Base-by-base conservation (phyloP, 2,888 invertebrate species). In the Keiferia lycopersicella region DNA sequence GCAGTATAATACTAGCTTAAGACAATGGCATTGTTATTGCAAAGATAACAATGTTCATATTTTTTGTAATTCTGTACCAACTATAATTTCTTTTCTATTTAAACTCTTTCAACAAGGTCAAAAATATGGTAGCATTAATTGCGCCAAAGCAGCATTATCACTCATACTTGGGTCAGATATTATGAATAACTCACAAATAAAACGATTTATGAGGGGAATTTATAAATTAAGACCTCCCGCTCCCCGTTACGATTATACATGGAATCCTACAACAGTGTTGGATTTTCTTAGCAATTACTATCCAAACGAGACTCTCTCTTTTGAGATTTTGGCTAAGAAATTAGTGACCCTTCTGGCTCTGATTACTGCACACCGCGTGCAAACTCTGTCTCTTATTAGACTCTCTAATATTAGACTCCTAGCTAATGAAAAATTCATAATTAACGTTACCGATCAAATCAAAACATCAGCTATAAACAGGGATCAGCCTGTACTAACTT, bases 211-310 rank as follows among this genome's bases (percentile, higher is more conserved):
- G 22, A 65, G 63, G 11, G 69, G 67, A 11, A 48, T 66, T 14
- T 69, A 22, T 64, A 65, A 45, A 45, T 18, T 63, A 20, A 61
- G 61, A 34, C 48, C 65, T 7, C 41, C 63, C 8, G 8, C 11
- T 4, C 66, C 67, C 12, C 66, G 62, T 59, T 69, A 79, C 65
- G 66, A 76, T 39, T 30, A 22, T 10, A 61, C 61, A 0, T 80
- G 79, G 78, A 71, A 81, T 57, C 73, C 76, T 8, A 10, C 50
- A 10, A 53, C 66, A n/a, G 71, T 68, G 20, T 53, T 66, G 22
- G 65, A 66, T 11, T 68, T 66, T 56, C 18, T 64, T 30, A 30
- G 26, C 6, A 62, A 34, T 7, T 12, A 12, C 8, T 62, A 53
- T 14, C 62, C 51, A 1, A 38, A 62, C 18, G 39, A 62, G 12